phyloP scores from a whole-genome alignment of 2,888 invertebrate species.

The Tiliacea aurago region DNA sequence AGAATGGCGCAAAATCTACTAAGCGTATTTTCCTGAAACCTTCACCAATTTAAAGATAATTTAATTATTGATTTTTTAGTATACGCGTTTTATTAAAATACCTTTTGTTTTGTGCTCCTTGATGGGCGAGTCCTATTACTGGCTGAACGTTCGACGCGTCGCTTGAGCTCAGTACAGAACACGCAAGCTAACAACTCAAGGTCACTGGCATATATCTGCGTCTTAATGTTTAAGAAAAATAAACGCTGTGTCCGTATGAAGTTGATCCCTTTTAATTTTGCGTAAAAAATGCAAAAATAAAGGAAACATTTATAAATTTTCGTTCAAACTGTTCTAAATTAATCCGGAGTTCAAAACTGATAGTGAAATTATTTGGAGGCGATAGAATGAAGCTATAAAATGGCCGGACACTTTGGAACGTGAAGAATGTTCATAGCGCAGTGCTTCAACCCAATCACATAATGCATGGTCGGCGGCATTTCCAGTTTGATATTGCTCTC shows the following conservation, averaged over 20 bases:
- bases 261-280: constrained; percentile 41
- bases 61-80: no score
- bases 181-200: no score
- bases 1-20: no score
- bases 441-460: constrained; percentile 67
- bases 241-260: constrained; percentile 65
- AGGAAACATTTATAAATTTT: constrained; percentile 34
- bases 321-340: not conserved
- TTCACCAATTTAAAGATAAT: no score
- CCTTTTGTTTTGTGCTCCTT: no score
- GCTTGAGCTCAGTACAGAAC: no score
- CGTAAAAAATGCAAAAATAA: not conserved
- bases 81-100: no score
- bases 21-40: no score
- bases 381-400: constrained; percentile 70
- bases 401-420: constrained; percentile 61
- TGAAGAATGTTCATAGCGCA: constrained; percentile 68
- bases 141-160: no score
- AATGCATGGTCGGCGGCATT: constrained; percentile 53
- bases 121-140: no score
- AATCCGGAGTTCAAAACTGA: constrained; percentile 49
- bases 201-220: no score
- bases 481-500: constrained; percentile 41
- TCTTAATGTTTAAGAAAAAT: constrained; percentile 65
- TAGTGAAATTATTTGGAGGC: constrained; percentile 65